Base-by-base conservation (phyloP, 2,113 vertebrate genomes). In the Calidris pugnax region DNA sequence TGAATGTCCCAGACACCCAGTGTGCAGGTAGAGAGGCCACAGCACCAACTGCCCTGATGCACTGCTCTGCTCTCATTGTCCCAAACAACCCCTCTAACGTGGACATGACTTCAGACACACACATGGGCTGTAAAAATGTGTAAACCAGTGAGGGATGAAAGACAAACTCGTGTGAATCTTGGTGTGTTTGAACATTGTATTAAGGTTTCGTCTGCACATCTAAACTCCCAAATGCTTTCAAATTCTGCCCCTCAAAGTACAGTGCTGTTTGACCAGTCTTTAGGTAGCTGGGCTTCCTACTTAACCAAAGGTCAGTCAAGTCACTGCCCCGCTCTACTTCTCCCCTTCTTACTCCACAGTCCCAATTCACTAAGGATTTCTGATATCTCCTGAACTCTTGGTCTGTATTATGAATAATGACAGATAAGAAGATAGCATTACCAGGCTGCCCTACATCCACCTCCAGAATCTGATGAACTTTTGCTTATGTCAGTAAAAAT, bases 391-490 rank as follows among this genome's bases (percentile, higher is more conserved):
- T 67, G 69, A 87, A 80, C 64, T 87, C 74, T 63, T 89, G 39
- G 75, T 93, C 75, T 76, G 33, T 53, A 76, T 89, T 95, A 88
- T 63, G 66, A 94, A 91, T 79, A 95, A 94, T 43, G 72, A 47
- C 43, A 92, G 78, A 71, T 45, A 90, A 94, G 72, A 57, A 90
- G 73, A 63, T 93, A 93, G 87, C 39, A 51, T 63, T 79, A 66
- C 32, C 55, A 86, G 45, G 30, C 76, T 91, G 68, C 64, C 57
- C 78, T 80, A 59, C 64, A 82, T 82, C 64, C 27, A 39, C 71
- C 82, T 93, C 59, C 69, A 93, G 86, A 89, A 96, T 62, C 2
- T 56, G 35, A 43, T 39, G 63, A 91, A 87, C 59, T 88, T 95
- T 66, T 89, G 53, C 69, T 72, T 64, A 53, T 35, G 50, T 75